These are phyloP conservation scores for Ailuropoda melanoleuca DNA, from an alignment of 2,113 vertebrate genomes.

Conservation along the genomic window DNA sequence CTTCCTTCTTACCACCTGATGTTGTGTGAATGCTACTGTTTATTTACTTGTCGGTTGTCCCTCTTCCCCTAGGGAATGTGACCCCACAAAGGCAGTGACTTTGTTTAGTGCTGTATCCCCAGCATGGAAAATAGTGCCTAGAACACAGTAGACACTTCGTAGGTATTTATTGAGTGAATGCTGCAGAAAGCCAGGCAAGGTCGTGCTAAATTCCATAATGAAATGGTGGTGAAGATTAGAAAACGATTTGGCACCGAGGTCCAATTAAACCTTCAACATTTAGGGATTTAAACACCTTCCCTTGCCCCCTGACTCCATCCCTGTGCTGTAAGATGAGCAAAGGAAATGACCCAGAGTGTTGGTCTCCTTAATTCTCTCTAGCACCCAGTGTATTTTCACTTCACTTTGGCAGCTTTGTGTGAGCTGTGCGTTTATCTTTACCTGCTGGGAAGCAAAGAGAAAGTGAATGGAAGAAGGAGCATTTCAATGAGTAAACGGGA, in stretches of 20 bases:
- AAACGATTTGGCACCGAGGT: neutral
- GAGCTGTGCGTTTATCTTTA: neutral
- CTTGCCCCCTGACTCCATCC: neutral
- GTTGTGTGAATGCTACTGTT: neutral
- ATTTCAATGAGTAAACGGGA: neutral
- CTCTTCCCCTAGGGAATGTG: neutral
- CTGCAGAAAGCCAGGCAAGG: neutral
- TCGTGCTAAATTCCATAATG: neutral
- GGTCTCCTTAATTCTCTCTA: neutral
- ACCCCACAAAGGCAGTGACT: neutral
- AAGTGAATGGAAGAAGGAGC: neutral
- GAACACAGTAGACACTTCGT: neutral
- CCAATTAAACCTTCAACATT: neutral
- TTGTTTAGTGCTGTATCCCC: neutral
- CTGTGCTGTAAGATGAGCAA: neutral
- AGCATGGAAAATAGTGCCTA: neutral
- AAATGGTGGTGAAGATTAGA: neutral
- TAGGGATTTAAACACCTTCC: neutral
- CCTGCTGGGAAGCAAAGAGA: neutral
- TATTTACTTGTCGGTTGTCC: neutral
- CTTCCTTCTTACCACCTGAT: neutral
- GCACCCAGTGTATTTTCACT: neutral
- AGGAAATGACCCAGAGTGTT: neutral
- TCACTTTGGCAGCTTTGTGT: neutral
- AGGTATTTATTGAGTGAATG: neutral